phyloP scores from a whole-genome alignment of 2,888 invertebrate genomes.

The Clusia tigrina region DNA sequence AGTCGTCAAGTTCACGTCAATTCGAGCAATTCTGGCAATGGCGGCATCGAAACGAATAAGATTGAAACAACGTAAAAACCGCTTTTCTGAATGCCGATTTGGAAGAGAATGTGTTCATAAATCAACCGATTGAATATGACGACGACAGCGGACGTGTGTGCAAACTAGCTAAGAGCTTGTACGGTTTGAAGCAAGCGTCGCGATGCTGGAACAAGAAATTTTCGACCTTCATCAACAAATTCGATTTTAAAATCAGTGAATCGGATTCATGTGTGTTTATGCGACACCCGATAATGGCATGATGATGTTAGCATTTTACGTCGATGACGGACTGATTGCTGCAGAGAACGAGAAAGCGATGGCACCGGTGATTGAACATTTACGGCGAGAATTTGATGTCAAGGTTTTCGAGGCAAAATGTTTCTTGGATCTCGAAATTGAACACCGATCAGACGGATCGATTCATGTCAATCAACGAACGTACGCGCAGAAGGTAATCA shows the following conservation, averaged over 20 bases:
- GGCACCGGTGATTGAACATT: neutral
- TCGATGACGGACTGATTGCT: conserved; percentile 45
- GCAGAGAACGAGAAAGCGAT: conserved; percentile 25
- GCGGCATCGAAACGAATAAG: conserved; percentile 31
- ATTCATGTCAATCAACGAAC: neutral
- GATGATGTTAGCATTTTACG: conserved; percentile 41
- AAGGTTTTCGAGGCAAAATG: conserved; percentile 32
- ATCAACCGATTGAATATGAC: conserved; percentile 31
- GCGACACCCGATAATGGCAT: conserved; percentile 22
- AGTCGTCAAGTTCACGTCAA: conserved; percentile 31
- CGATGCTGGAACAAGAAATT: conserved; percentile 42
- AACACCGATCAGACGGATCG: neutral
- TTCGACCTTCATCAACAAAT: conserved; percentile 34
- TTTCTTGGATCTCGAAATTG: conserved; percentile 1
- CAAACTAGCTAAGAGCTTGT: conserved; percentile 37
- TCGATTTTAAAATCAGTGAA: conserved; percentile 37
- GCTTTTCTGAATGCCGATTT: conserved; percentile 38
- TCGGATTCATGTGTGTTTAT: conserved; percentile 47
- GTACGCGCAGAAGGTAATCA: neutral
- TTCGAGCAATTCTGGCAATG: conserved; percentile 38
- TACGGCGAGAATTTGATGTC: neutral
- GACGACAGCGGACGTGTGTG: conserved; percentile 35
- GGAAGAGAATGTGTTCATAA: conserved; percentile 33
- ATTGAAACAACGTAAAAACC: conserved; percentile 36
- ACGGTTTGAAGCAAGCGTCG: conserved; percentile 43